Evolutionary conservation across 2,797 vertebrate species (phyloP).

Genomic region (Neosilurus mollespiculum): DNA sequence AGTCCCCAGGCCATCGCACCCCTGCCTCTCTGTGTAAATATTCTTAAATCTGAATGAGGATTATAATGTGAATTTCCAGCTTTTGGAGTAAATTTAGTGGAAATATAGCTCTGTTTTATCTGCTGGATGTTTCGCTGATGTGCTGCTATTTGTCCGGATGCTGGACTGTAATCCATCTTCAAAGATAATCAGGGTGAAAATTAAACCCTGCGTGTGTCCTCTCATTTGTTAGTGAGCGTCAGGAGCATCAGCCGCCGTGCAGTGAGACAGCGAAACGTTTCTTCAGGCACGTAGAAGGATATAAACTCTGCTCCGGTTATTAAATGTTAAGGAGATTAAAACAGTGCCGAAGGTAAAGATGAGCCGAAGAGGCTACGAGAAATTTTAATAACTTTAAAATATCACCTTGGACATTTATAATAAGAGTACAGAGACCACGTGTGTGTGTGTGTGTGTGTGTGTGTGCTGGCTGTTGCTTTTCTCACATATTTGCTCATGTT

Average conservation of each 20-base stretch:
- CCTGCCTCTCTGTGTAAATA: too few species aligned
- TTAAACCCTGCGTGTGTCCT: neutral
- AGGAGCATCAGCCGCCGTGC: neutral
- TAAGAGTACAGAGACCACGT: neutral
- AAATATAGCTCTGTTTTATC: neutral
- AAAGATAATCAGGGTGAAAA: neutral
- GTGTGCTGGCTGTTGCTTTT: neutral
- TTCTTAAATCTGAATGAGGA: too few species aligned
- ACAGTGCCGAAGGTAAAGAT: neutral
- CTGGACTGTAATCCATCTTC: neutral
- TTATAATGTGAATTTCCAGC: neutral
- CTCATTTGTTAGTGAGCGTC: neutral
- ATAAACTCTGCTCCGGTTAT: conserved; percentile 4
- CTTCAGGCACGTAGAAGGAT: neutral
- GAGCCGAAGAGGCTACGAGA: neutral
- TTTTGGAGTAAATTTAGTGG: neutral
- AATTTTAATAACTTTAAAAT: conserved; percentile 16
- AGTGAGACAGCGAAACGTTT: neutral
- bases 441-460: neutral
- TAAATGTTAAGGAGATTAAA: conserved; percentile 21
- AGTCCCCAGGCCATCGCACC: too few species aligned
- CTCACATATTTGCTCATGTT: neutral
- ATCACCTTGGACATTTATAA: conserved; percentile 23
- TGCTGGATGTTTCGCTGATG: neutral
- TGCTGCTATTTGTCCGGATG: neutral